Evolutionary conservation across 2,113 vertebrate genomes (phyloP).

Genomic region (Pedionomus torquatus): DNA sequence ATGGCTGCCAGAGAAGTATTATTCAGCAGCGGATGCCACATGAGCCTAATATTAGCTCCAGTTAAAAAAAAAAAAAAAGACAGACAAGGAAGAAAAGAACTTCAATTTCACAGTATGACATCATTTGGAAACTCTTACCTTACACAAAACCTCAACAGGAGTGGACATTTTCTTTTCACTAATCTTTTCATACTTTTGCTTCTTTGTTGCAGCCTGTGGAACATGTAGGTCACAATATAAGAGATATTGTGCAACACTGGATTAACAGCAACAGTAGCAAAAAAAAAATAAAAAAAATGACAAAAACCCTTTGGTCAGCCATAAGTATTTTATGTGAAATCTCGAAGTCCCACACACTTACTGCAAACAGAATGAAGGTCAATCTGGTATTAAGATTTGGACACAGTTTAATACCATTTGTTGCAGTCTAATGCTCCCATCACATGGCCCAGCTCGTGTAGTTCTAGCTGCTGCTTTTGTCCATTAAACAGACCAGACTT

Average conservation of each 20-base stretch:
- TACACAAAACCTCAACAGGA: conserved; percentile 99
- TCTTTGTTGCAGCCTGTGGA: conserved; percentile 97
- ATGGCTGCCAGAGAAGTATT: not conserved
- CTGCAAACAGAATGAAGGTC: conserved; percentile 60
- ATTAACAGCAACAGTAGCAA: conserved; percentile 47
- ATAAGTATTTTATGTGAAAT: conserved; percentile 34
- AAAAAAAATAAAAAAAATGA: not conserved
- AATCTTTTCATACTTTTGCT: conserved; percentile 99
- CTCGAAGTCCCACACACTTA: conserved; percentile 56
- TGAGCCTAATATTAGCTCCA: not conserved
- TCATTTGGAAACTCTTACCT: conserved; percentile 80
- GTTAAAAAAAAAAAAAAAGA: not conserved
- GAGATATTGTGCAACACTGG: conserved; percentile 65
- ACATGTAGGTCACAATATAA: conserved; percentile 70
- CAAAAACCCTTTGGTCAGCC: conserved; percentile 52
- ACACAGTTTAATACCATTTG: conserved; percentile 66
- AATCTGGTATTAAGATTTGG: conserved; percentile 68
- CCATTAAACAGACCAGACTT: conserved; percentile 21
- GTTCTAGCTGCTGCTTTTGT: conserved; percentile 50
- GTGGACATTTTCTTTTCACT: conserved; percentile 99
- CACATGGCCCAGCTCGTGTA: conserved; percentile 53
- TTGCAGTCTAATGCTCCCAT: conserved; percentile 55
- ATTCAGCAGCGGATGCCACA: not conserved
- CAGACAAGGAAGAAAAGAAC: not conserved
- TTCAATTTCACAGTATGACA: conserved; percentile 2